These are phyloP conservation scores for Dolichotis patagonum DNA, from an alignment of 2,113 vertebrate genomes.

Conservation along the genomic window DNA sequence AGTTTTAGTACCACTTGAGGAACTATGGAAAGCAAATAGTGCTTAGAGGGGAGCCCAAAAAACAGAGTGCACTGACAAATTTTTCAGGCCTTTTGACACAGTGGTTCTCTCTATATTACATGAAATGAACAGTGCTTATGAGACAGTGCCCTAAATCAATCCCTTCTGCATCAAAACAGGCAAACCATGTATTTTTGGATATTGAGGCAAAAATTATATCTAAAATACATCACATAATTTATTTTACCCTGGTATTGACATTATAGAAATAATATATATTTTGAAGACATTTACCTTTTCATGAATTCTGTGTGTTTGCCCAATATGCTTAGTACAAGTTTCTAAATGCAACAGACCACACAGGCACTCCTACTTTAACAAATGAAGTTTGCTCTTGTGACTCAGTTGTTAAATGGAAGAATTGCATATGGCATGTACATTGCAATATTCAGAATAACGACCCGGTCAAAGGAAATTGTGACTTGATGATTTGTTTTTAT, in stretches of 20 bases:
- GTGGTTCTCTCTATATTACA: not conserved
- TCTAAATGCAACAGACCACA: not conserved
- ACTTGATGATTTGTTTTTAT: not conserved
- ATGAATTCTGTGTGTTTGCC: not conserved
- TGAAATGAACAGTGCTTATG: not conserved
- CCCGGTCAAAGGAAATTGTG: not conserved
- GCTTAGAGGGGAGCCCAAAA: not conserved
- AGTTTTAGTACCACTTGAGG: not conserved
- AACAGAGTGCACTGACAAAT: not conserved
- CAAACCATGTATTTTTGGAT: not conserved
- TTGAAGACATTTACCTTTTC: not conserved
- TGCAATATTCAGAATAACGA: not conserved
- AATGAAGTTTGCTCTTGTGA: not conserved
- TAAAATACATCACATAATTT: not conserved
- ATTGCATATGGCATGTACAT: not conserved
- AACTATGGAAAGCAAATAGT: not conserved
- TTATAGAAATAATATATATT: not conserved
- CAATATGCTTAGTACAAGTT: not conserved
- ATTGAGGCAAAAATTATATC: not conserved
- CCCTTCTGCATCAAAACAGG: not conserved
- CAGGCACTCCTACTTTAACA: not conserved
- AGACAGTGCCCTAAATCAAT: not conserved
- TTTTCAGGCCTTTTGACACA: not conserved
- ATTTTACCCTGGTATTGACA: not conserved
- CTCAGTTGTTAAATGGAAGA: not conserved